Evolutionary conservation across 2,113 vertebrate genomes (phyloP).

Genomic region (Epinephelus cyanopodus): DNA sequence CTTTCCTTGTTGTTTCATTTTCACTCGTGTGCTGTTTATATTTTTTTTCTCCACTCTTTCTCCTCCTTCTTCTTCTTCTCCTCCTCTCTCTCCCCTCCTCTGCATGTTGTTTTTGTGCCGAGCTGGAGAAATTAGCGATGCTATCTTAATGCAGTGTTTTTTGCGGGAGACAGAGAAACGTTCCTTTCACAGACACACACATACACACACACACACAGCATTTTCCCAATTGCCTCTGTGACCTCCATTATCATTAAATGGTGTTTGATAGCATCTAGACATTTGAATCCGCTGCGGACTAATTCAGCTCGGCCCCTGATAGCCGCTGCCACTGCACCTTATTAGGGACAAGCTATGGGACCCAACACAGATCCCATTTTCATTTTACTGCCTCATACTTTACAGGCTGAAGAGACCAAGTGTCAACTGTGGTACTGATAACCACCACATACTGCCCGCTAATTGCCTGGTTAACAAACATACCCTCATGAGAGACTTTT

Average conservation of each 20-base stretch:
- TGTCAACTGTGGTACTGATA: slow-evolving; percentile 72
- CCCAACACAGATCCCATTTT: slow-evolving; percentile 69
- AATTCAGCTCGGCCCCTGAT: slow-evolving; percentile 68
- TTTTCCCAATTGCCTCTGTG: slow-evolving; percentile 71
- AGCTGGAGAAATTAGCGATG: slow-evolving; percentile 75
- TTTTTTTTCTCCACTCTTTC: not conserved
- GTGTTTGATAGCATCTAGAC: slow-evolving; percentile 74
- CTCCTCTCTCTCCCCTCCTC: slow-evolving; percentile 24
- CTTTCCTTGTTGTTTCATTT: slow-evolving; percentile 74
- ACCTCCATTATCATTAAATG: slow-evolving; percentile 79
- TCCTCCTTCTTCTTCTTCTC: no score
- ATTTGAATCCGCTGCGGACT: slow-evolving; percentile 76
- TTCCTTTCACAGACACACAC: slow-evolving; percentile 53
- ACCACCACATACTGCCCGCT: slow-evolving; percentile 63
- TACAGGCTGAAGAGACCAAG: slow-evolving; percentile 63
- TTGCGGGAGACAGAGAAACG: slow-evolving; percentile 60
- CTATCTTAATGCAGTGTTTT: slow-evolving; percentile 68
- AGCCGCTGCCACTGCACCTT: slow-evolving; percentile 72
- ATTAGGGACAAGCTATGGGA: slow-evolving; percentile 75
- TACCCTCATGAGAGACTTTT: slow-evolving; percentile 69
- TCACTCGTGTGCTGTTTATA: slow-evolving; percentile 24
- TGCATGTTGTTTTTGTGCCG: slow-evolving; percentile 66
- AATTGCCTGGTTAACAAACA: slow-evolving; percentile 78
- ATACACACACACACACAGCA: slow-evolving; percentile 20
- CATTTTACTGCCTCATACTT: slow-evolving; percentile 78